Evolutionary conservation across 2,797 vertebrate species (phyloP).

Genomic region (Buceros bicornis): DNA sequence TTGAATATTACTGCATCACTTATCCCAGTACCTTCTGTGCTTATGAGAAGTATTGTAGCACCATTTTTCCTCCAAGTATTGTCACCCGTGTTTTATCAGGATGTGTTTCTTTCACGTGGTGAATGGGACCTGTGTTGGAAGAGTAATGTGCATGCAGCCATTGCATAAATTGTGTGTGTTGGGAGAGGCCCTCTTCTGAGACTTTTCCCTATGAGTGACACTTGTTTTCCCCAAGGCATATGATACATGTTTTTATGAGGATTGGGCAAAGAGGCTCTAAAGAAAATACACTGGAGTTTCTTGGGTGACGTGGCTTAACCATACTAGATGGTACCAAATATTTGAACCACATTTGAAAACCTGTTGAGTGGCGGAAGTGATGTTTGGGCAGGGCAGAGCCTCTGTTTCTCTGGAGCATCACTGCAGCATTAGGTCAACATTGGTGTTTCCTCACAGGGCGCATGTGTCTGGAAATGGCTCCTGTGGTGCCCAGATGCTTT

Average conservation of each 20-base stretch:
- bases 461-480: neutral
- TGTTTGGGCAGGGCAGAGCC: neutral
- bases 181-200: neutral
- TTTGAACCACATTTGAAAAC: neutral
- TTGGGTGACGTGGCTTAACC: neutral
- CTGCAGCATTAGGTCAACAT: neutral
- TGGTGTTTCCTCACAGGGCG: neutral
- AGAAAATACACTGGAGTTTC: neutral
- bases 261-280: neutral
- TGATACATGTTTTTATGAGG: neutral
- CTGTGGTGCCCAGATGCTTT: neutral
- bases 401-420: neutral
- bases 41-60: neutral
- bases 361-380: neutral
- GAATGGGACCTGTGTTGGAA: neutral
- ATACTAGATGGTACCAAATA: neutral
- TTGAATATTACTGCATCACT: neutral
- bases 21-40: neutral
- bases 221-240: neutral
- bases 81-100: neutral
- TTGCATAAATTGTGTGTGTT: neutral
- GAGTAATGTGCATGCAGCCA: neutral
- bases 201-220: neutral
- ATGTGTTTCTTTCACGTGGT: rapidly evolving
- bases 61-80: neutral